These are phyloP conservation scores for Lontra canadensis DNA, from an alignment of 2,113 vertebrate genomes.

Conservation along the genomic window DNA sequence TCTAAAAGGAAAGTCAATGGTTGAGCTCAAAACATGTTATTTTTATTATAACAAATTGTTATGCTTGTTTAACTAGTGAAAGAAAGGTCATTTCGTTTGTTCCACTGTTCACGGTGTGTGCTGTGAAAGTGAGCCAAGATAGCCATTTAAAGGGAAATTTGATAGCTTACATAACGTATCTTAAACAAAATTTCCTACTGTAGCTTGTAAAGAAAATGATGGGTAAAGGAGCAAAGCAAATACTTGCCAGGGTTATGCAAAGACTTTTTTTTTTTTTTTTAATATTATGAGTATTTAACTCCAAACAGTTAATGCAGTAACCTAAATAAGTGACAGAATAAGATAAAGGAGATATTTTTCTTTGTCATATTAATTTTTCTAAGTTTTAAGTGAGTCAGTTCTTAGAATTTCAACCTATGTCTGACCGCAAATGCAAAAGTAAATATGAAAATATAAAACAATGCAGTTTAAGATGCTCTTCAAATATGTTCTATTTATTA, in stretches of 20 bases:
- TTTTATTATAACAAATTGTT: slow-evolving; percentile 31
- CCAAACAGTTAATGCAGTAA: not conserved
- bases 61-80: not conserved
- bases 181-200: slow-evolving; percentile 8
- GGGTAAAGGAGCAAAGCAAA: not conserved
- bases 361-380: not conserved
- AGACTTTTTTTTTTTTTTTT: not conserved
- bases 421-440: not conserved
- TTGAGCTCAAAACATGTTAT: slow-evolving; percentile 1
- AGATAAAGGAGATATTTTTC: not conserved
- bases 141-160: slow-evolving; percentile 35
- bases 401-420: not conserved
- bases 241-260: not conserved
- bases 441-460: not conserved
- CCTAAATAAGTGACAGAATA: not conserved
- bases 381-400: not conserved
- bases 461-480: not conserved
- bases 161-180: slow-evolving; percentile 13
- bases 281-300: not conserved
- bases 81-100: not conserved
- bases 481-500: not conserved
- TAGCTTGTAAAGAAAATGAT: not conserved
- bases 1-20: not conserved
- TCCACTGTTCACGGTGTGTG: not conserved
- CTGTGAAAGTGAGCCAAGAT: slow-evolving; percentile 30